Evolutionary conservation across 2,113 vertebrate species (phyloP).

Genomic region (Aspiorhynchus laticeps): DNA sequence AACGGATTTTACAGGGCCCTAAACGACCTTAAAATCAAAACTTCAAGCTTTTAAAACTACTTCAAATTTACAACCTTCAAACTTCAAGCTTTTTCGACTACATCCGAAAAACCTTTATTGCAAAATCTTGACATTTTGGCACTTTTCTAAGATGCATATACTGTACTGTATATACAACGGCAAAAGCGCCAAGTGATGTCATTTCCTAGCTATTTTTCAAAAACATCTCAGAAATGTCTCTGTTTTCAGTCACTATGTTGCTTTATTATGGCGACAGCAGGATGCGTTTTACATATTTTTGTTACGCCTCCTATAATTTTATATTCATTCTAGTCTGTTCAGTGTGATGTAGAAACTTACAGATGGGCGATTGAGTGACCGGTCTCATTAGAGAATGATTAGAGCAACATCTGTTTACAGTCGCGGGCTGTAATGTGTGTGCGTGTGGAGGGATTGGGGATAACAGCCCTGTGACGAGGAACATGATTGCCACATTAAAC

Average conservation of each 20-base stretch:
- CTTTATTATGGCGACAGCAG: neutral
- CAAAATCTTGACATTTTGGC: neutral
- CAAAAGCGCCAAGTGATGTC: neutral
- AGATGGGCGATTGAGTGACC: slow-evolving; percentile 73
- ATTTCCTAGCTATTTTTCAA: neutral
- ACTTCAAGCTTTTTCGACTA: no score
- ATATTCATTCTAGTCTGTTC: neutral
- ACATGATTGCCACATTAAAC: slow-evolving; percentile 2
- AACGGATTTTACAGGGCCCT: no score
- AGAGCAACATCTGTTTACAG: slow-evolving; percentile 79
- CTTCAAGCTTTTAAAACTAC: no score
- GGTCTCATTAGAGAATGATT: slow-evolving; percentile 79
- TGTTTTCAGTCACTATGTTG: neutral
- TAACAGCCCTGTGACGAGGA: slow-evolving; percentile 38
- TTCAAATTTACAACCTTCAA: no score
- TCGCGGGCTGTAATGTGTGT: slow-evolving; percentile 54
- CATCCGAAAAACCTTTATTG: neutral
- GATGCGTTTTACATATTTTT: neutral
- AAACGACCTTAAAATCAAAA: no score
- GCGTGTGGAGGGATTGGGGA: slow-evolving; percentile 19
- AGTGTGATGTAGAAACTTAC: slow-evolving; percentile 51
- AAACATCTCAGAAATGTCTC: neutral
- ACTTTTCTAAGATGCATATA: neutral
- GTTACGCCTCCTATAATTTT: slow-evolving; percentile 1
- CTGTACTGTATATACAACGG: neutral